These are phyloP conservation scores for Panthera uncia DNA, from an alignment of 2,113 vertebrate species.

Conservation along the genomic window DNA sequence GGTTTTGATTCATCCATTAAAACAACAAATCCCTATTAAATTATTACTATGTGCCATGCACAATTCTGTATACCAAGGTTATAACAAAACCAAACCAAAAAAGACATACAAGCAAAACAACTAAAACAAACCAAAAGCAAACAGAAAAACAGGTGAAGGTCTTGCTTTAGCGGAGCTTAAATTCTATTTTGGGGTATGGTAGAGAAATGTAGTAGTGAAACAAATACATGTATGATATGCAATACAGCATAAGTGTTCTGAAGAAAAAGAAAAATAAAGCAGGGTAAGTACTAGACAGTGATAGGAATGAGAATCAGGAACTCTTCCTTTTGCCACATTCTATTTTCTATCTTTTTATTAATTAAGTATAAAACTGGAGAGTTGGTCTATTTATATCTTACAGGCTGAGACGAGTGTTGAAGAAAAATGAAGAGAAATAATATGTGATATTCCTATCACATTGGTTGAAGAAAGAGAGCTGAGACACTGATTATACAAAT, in stretches of 20 bases:
- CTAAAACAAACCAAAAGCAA: not conserved
- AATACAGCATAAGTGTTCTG: not conserved
- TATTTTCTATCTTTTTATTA: not conserved
- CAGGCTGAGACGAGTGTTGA: not conserved
- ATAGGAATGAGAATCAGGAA: not conserved
- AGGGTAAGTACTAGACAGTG: not conserved
- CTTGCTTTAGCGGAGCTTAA: not conserved
- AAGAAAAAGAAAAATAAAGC: not conserved
- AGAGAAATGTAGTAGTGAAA: not conserved
- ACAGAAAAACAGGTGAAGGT: not conserved
- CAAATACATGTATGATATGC: not conserved
- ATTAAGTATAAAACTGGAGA: not conserved
- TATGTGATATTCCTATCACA: not conserved
- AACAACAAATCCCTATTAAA: not conserved
- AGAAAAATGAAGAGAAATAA: conserved; percentile 16
- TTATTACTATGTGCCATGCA: not conserved
- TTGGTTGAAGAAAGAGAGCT: not conserved
- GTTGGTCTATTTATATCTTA: not conserved
- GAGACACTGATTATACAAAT: not conserved
- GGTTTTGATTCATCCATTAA: not conserved
- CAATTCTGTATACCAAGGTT: not conserved
- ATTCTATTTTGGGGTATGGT: not conserved
- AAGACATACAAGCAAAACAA: not conserved
- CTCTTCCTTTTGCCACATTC: not conserved
- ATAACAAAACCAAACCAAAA: not conserved